Base-by-base conservation (phyloP, 2,113 vertebrate genomes). In the Prunella fulvescens region DNA sequence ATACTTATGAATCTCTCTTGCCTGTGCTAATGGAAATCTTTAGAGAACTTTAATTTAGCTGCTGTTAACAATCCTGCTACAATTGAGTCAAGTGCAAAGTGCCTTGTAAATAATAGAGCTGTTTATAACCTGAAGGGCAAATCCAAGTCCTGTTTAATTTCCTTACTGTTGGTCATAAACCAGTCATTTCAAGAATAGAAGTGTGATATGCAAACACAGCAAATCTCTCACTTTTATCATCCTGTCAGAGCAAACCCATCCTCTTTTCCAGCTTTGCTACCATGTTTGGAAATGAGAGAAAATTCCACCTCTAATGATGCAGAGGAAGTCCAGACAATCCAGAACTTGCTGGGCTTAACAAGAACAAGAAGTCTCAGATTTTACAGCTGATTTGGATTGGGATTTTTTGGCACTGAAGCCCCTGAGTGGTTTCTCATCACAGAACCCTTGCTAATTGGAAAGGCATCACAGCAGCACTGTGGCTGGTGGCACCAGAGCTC, bases 51-150 rank as follows among this genome's bases (percentile, higher is more conserved):
- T 83, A 92, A 81, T 81, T 92, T 82, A 80, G 61, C 28, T 60
- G 64, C 53, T 86, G 79, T 88, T 93, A 94, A 91, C 65, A 50
- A 54, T 79, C 56, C 50, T 91, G 61, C 80, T 95, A 77, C 78
- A 93, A 51, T 0, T 54, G 50, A 88, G 40, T 66, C 66, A 70
- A 96, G 88, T 74, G 81, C 67, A 86, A 93, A 90, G 58, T 64
- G 64, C 6, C 1, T 29, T 95, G 79, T 86, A 88, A 93, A 86
- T 93, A 73, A 71, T 53, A n/a, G 71, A 81, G 60, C 33, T 94
- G 88, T 95, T 96, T 93, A 88, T 88, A 97, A 95, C 51, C 65
- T 88, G 82, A 93, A 96, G 79, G 82, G 64, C 51, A 95, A 90
- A 92, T 88, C 71, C 84, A 92, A 97, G 82, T 66, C 82, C 70